Evolutionary conservation across 2,113 vertebrate genomes (phyloP).

Genomic region (Protobothrops flavoviridis): DNA sequence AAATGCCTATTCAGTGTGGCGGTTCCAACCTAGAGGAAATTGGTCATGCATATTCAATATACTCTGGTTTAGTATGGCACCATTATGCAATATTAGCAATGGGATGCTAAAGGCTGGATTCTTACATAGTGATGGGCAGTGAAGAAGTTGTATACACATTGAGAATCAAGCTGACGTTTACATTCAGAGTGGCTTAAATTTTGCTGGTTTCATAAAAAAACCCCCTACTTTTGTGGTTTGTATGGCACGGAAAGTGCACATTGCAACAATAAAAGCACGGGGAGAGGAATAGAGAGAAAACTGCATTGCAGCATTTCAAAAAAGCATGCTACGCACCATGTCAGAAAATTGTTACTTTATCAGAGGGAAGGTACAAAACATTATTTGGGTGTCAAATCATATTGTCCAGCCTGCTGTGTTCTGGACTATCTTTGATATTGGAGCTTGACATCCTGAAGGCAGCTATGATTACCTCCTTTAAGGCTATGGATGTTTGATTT

Average conservation of each 20-base stretch:
- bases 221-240: background rate
- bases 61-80: too few relatives aligned
- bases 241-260: background rate
- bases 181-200: background rate
- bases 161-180: too few relatives aligned
- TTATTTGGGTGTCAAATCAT: background rate
- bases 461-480: background rate
- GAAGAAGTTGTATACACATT: background rate
- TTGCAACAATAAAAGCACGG: background rate
- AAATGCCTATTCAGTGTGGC: background rate
- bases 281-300: background rate
- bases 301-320: background rate
- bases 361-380: background rate
- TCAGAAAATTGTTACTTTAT: background rate
- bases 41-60: background rate
- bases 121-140: background rate
- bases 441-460: background rate
- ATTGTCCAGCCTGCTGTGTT: background rate
- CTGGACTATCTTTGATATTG: background rate
- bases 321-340: background rate
- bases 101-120: background rate
- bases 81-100: background rate
- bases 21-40: background rate
- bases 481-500: constrained; percentile 15
- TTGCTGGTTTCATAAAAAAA: background rate